Conservation (phyloP, 1,140 invertebrate species). For the Bradysia coprophila region DNA sequence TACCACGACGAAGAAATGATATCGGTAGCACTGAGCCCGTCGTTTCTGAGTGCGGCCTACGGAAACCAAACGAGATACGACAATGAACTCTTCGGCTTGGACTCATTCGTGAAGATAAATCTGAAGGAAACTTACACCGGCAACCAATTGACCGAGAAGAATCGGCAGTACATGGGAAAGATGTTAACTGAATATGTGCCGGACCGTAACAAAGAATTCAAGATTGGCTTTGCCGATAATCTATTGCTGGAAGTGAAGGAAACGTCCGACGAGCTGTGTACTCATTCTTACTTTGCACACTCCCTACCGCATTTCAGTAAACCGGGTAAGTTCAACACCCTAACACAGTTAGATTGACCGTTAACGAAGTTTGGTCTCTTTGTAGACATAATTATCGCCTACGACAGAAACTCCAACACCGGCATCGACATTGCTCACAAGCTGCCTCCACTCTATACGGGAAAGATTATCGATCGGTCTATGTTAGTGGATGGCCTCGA, state of each 20-base stretch:
- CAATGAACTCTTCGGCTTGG: constrained; percentile 30
- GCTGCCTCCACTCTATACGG: constrained; percentile 10
- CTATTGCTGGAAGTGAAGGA: constrained; percentile 26
- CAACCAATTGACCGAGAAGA: constrained; percentile 20
- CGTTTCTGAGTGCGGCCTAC: constrained; percentile 24
- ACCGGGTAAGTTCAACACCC: constrained; percentile 25
- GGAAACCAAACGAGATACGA: constrained; percentile 12
- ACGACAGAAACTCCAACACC: constrained; percentile 16
- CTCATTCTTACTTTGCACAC: constrained; percentile 17
- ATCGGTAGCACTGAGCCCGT: constrained; percentile 18
- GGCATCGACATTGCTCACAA: constrained; percentile 14
- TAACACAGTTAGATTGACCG: too few relatives aligned
- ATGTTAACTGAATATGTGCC: constrained; percentile 27
- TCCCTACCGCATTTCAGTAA: constrained; percentile 33
- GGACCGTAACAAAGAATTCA: constrained; percentile 19
- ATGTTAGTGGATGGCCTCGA: too few relatives aligned
- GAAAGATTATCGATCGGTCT: constrained; percentile 15
- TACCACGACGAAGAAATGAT: constrained; percentile 32
- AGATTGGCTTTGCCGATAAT: constrained; percentile 22
- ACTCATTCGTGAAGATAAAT: constrained; percentile 31
- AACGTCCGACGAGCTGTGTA: constrained; percentile 11
- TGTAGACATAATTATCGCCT: constrained; percentile 25
- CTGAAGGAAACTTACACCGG: constrained; percentile 30
- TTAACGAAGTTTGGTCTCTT: constrained; percentile 2
- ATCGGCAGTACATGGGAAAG: constrained; percentile 23